Evolutionary conservation across 1,140 invertebrate genomes (phyloP).

Genomic region (Cylas formicarius): DNA sequence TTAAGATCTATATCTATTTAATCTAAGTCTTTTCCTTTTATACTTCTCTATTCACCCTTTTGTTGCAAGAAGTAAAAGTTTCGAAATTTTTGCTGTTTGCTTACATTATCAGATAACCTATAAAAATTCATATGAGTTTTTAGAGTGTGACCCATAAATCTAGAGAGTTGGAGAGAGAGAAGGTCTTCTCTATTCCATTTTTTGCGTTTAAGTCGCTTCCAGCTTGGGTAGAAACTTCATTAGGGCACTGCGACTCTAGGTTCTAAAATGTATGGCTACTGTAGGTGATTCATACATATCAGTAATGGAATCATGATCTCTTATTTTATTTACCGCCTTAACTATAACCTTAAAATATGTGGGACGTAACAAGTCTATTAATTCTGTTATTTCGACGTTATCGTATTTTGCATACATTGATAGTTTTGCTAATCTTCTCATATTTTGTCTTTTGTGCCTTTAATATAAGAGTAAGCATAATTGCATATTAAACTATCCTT

Average conservation of each 20-base stretch:
- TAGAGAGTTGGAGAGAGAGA: conserved; percentile 4
- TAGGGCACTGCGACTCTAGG: neutral
- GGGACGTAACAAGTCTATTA: conserved; percentile 9
- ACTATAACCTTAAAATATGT: neutral
- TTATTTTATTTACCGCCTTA: neutral
- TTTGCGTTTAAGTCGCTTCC: neutral
- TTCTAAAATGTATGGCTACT: neutral
- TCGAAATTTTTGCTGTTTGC: conserved; percentile 11
- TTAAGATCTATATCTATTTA: conserved; percentile 13
- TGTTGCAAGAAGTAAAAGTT: conserved; percentile 9
- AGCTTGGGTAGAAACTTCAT: neutral
- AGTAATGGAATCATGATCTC: neutral
- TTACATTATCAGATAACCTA: conserved; percentile 10
- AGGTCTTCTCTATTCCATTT: neutral
- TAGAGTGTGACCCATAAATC: conserved; percentile 15
- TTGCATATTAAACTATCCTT: conserved; percentile 10
- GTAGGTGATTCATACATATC: conserved; percentile 2
- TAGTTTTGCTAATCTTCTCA: conserved; percentile 6
- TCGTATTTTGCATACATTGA: neutral
- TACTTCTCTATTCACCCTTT: conserved; percentile 13
- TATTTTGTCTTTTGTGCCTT: conserved; percentile 8
- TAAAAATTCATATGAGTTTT: conserved; percentile 8
- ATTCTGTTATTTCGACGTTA: conserved; percentile 1
- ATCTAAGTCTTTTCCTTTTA: conserved; percentile 9
- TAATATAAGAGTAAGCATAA: conserved; percentile 12